Percentiles rank a stretch among this genome's conserved stretches.
Conservation (phyloP, 2,888 invertebrate species). For the Dicranocentrus wangi region DNA sequence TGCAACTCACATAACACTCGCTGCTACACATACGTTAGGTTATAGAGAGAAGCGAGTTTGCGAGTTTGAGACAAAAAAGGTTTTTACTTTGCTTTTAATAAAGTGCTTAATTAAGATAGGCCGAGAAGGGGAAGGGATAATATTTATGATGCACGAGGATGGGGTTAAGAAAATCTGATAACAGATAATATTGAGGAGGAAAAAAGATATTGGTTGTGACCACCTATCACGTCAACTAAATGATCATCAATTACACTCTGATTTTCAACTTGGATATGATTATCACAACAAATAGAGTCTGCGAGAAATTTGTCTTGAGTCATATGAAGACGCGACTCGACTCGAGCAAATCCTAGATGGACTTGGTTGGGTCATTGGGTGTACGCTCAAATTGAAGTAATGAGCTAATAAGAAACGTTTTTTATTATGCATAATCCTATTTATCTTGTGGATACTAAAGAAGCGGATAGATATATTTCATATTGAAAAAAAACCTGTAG, state of each 20-base stretch:
- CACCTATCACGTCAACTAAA: conserved; percentile 28
- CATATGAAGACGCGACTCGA: not conserved
- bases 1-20: no score
- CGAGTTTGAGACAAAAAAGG: no score
- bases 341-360: not conserved
- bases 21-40: not conserved
- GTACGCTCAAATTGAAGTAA: no score
- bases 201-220: conserved; percentile 8
- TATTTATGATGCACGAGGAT: conserved; percentile 1
- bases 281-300: not conserved
- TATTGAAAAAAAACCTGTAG: no score
- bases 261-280: not conserved
- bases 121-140: not conserved
- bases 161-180: not conserved
- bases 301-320: not conserved
- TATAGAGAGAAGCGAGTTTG: no score
- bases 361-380: no score
- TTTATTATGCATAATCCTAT: no score
- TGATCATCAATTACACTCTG: conserved; percentile 15
- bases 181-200: not conserved
- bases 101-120: conserved; percentile 24
- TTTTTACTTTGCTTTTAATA: conserved; percentile 8
- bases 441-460: no score
- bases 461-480: no score
- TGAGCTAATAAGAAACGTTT: not conserved